phyloP scores from a whole-genome alignment of 2,113 vertebrate species.

The Calyptommatus sinebrachiatus region DNA sequence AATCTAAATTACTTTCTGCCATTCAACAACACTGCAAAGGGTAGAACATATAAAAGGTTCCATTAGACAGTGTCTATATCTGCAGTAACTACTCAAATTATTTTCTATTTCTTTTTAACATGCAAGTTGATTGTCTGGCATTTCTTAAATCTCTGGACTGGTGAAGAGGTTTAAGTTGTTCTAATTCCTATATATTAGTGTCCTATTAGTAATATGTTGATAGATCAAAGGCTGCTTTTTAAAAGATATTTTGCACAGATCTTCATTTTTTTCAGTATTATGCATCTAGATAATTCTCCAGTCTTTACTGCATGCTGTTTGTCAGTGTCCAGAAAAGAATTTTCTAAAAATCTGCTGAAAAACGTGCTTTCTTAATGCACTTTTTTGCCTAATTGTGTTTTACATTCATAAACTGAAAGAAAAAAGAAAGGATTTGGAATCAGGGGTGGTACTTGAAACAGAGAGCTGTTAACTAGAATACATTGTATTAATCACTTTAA shows the following conservation, averaged over 20 bases:
- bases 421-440: constrained; percentile 57
- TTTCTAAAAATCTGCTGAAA: constrained; percentile 31
- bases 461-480: constrained; percentile 33
- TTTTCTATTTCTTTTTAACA: constrained; percentile 20
- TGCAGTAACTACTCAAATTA: constrained; percentile 9
- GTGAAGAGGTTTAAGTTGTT: background rate
- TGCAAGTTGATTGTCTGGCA: constrained; percentile 10
- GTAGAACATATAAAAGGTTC: background rate
- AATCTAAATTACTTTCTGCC: background rate
- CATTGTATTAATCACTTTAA: constrained; percentile 38
- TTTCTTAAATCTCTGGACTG: constrained; percentile 13
- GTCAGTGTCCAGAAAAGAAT: background rate
- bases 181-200: background rate
- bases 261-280: constrained; percentile 4
- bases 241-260: background rate
- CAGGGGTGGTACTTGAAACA: constrained; percentile 45
- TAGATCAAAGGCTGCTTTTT: background rate
- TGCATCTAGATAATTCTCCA: constrained; percentile 28
- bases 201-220: constrained; percentile 8
- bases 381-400: background rate
- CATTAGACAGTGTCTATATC: constrained; percentile 12
- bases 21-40: background rate
- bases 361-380: constrained; percentile 15
- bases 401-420: constrained; percentile 38
- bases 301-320: constrained; percentile 24